phyloP scores from a whole-genome alignment of 2,888 invertebrate species.

The Chaetoderma sp. region DNA sequence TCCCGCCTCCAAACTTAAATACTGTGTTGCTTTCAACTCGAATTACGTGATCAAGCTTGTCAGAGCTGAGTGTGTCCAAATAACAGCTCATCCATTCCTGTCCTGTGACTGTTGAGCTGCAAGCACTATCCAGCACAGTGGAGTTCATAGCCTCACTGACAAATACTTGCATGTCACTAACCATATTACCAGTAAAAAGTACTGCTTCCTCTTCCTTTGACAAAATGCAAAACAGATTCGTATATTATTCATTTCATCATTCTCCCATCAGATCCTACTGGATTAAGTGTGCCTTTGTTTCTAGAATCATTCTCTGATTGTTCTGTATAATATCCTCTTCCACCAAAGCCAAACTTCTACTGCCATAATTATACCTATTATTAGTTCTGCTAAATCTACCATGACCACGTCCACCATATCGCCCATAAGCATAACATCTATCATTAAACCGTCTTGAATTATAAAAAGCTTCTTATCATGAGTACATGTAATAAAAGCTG shows the following conservation, averaged over 20 bases:
- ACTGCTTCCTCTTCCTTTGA: background rate
- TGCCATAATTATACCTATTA: background rate
- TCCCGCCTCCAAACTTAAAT: background rate
- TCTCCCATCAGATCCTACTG: background rate
- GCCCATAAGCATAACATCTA: too few relatives aligned
- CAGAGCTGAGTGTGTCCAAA: background rate
- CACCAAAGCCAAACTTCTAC: background rate
- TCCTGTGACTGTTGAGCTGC: conserved; percentile 7
- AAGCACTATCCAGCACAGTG: conserved; percentile 5
- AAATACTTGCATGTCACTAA: background rate
- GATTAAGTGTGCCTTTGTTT: background rate
- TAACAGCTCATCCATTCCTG: conserved; percentile 2
- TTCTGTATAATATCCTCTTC: too few relatives aligned
- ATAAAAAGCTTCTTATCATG: background rate
- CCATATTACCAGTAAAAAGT: background rate
- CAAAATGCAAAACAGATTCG: conserved; percentile 28
- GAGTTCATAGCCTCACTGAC: conserved; percentile 3
- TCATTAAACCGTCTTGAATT: too few relatives aligned
- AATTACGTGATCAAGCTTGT: background rate
- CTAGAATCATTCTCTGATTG: too few relatives aligned
- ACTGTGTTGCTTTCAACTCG: background rate
- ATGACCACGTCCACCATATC: background rate
- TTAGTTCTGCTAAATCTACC: background rate
- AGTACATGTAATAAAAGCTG: background rate
- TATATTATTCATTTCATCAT: conserved; percentile 5